Evolutionary conservation across 2,797 vertebrate species (phyloP), one percentile per base, ranked within the genome.

Genomic region (Peromyscus aztecus): DNA sequence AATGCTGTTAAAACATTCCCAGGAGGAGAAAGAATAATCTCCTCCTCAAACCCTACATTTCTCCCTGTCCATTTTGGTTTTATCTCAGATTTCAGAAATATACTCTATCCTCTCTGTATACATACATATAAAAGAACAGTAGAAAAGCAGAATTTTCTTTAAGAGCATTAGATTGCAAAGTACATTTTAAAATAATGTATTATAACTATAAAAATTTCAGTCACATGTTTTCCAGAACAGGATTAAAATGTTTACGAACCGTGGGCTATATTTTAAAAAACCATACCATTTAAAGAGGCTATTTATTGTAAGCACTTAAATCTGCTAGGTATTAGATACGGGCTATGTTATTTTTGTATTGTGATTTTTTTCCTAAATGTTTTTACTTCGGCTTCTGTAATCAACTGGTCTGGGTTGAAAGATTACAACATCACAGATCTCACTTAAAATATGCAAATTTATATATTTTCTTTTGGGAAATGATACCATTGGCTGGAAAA

Each of bases 251-350:
- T 87, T 49, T 87, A 95, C 85, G 85, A 92, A 95, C 86, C 89
- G 16, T 71, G 83, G n/a, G 27, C 12, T 90, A 76, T 90, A 86
- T 80, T 89, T 96, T 93, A 69, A 69, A 85, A 85, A 85, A 89
- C 91, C 78, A 85, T 84, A 63, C 49, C 43, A 89, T 91, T 82
- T 80, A 95, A 94, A 84, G 27, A 96, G 43, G 23, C 0, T 76
- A 94, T 94, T 85, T 90, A 84, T 82, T 81, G 52, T 80, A 95
- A 95, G 88, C 78, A 89, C 77, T 94, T 91, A 69, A 96, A 77
- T 97, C 61, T 96, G 82, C 86, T 96, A 94, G 40, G 10, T 94
- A 88, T 97, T 94, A 94, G n/a, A 76, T 91, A 67, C 6, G 23
- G 17, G 37, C 9, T 43, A 90, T 14, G 49, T 93, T 92, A 76